Evolutionary conservation across 2,113 vertebrate genomes (phyloP), one percentile per base, ranked within the genome.

Genomic region (Cygnus atratus): DNA sequence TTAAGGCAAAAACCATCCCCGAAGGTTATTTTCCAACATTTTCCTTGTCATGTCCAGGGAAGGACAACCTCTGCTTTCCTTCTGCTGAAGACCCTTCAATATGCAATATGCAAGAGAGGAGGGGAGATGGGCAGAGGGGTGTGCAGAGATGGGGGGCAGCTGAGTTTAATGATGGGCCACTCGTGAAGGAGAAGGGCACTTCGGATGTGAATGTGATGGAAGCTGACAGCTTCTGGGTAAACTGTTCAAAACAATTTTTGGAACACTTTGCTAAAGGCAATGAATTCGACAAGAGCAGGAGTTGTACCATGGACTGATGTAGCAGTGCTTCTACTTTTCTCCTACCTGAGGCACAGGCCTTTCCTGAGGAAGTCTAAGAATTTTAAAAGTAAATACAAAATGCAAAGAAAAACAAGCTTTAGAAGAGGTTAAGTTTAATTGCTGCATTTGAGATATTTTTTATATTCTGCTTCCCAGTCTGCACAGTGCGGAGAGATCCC

Each of bases 401-500:
- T 3, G 11, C 11, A 48, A 88, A 67, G 28, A 28, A 78, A 88
- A 74, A 77, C 52, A 86, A 85, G 86, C n/a, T 35, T 11, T 18
- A 46, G 57, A 26, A 88, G 80, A 93, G 41, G 59, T 83, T 76
- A 68, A 52, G 28, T 10, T 75, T 84, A 92, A 89, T 67, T 68
- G 55, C 29, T 62, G 48, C 19, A 62, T 11, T 70, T 44, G 20
- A 74, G 80, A 59, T 68, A n/a, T 81, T 68, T 73, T 66, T 78
- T 46, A 39, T n/a, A 24, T 71, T 61, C 29, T 78, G 16, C 59
- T 83, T 84, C 62, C 33, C 46, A 55, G 28, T 80, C 63, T 13
- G 17, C 0, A 0, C 19, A 12, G 35, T 7, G n/a, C 62, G 33
- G 48, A 76, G 35, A 1, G 0, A 37, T 85, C n/a, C 62, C 63